Conservation (phyloP, 2,113 vertebrate genomes). For the Ciconia maguari region DNA sequence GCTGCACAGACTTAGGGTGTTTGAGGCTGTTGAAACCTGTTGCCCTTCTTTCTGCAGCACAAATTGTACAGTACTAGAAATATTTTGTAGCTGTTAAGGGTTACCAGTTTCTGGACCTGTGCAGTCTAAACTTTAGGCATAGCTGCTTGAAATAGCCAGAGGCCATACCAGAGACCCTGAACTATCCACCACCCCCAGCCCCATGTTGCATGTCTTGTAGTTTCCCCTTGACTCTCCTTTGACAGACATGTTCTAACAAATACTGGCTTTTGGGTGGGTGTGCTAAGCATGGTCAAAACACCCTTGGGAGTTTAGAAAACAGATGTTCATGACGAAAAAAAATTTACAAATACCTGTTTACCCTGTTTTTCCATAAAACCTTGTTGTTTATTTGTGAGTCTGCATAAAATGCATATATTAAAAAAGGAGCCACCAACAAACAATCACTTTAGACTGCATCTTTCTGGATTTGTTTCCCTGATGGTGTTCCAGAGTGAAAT, state of each 20-base stretch:
- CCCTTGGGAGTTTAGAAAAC: background rate
- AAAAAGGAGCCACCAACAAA: background rate
- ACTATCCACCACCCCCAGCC: background rate
- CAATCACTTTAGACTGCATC: background rate
- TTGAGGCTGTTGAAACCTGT: background rate
- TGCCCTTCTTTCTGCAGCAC: background rate
- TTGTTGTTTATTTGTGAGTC: background rate
- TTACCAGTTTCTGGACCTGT: background rate
- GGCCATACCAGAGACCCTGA: background rate
- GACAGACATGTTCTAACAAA: background rate
- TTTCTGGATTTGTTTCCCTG: background rate
- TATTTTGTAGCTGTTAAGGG: background rate
- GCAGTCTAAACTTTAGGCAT: background rate
- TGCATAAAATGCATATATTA: background rate
- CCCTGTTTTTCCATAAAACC: background rate
- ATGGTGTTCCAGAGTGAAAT: background rate
- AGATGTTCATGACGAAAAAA: background rate
- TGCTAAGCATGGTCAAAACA: background rate
- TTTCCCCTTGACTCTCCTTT: background rate
- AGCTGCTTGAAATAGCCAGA: background rate
- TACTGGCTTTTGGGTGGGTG: background rate
- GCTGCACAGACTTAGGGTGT: background rate
- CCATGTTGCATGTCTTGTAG: accelerated
- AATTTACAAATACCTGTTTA: background rate
- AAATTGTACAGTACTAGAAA: background rate